Percentiles rank a stretch among this genome's conserved stretches.
These are phyloP conservation scores for Cryptus viduatorius DNA, from an alignment of 2,888 invertebrate genomes.

Conservation along the genomic window DNA sequence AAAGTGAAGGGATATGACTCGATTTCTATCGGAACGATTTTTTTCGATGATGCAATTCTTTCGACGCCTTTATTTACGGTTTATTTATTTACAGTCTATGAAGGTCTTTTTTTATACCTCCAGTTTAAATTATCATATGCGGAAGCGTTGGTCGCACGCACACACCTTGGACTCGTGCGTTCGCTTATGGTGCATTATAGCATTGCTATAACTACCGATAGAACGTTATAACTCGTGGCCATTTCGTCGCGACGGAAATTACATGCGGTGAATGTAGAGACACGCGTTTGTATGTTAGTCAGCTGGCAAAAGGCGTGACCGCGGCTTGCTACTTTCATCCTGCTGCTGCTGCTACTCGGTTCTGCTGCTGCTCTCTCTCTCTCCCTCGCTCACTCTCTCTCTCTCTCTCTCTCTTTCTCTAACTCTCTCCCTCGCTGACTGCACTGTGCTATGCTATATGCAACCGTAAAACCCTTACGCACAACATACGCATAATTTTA, in stretches of 20 bases:
- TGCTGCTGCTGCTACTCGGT: slow-evolving; percentile 64
- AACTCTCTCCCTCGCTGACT: no score
- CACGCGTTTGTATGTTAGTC: slow-evolving; percentile 67
- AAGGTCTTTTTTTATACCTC: not conserved
- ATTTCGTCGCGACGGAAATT: slow-evolving; percentile 50
- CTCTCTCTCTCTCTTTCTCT: no score
- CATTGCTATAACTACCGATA: slow-evolving; percentile 22
- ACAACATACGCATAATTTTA: slow-evolving; percentile 69
- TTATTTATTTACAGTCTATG: not conserved
- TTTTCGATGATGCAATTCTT: slow-evolving; percentile 15
- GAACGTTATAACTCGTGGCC: slow-evolving; percentile 58
- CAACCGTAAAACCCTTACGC: slow-evolving; percentile 64
- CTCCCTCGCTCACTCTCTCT: no score
- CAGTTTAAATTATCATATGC: slow-evolving; percentile 29
- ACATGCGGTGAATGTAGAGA: slow-evolving; percentile 38
- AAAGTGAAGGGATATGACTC: not conserved
- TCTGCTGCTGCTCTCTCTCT: not conserved
- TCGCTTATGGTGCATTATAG: slow-evolving; percentile 28
- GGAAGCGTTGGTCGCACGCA: slow-evolving; percentile 31
- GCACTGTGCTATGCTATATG: slow-evolving; percentile 1
- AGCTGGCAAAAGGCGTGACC: slow-evolving; percentile 74
- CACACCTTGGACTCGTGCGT: slow-evolving; percentile 10
- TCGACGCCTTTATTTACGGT: slow-evolving; percentile 31
- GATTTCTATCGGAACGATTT: slow-evolving; percentile 28
- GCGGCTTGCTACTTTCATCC: slow-evolving; percentile 52